These are phyloP conservation scores for Ifrita kowaldi DNA, from an alignment of 2,113 vertebrate genomes.

Conservation along the genomic window DNA sequence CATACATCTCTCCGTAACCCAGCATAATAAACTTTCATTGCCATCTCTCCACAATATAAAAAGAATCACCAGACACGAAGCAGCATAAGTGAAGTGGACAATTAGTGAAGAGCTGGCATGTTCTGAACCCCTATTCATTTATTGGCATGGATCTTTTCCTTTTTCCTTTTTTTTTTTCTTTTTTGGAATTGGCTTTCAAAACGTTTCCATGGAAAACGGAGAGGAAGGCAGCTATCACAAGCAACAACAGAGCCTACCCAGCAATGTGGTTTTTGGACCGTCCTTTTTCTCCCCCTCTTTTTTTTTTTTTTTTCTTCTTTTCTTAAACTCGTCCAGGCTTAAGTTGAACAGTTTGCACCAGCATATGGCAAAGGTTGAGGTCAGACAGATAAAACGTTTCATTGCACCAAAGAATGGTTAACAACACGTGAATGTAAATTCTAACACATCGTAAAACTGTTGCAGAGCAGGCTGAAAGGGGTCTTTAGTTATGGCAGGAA, in stretches of 20 bases:
- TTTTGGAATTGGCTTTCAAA: conserved; percentile 32
- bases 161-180: background rate
- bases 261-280: conserved; percentile 11
- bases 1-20: background rate
- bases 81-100: conserved; percentile 26
- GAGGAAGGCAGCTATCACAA: conserved; percentile 48
- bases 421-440: conserved; percentile 91
- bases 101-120: conserved; percentile 23
- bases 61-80: background rate
- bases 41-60: background rate
- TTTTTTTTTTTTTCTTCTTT: background rate
- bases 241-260: conserved; percentile 14
- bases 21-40: background rate
- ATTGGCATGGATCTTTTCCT: background rate
- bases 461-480: conserved; percentile 76
- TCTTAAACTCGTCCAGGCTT: conserved; percentile 9
- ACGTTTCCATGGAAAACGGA: conserved; percentile 44
- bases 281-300: background rate
- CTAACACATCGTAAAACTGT: conserved; percentile 87
- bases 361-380: conserved; percentile 94
- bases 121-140: conserved; percentile 37
- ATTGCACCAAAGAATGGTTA: conserved; percentile 82
- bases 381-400: conserved; percentile 92
- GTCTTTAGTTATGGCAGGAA: conserved; percentile 68
- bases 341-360: conserved; percentile 65